Percentiles rank a stretch among this genome's conserved stretches.
These are phyloP conservation scores for Lepus oiostolus DNA, from an alignment of 2,797 vertebrate species.

Conservation along the genomic window DNA sequence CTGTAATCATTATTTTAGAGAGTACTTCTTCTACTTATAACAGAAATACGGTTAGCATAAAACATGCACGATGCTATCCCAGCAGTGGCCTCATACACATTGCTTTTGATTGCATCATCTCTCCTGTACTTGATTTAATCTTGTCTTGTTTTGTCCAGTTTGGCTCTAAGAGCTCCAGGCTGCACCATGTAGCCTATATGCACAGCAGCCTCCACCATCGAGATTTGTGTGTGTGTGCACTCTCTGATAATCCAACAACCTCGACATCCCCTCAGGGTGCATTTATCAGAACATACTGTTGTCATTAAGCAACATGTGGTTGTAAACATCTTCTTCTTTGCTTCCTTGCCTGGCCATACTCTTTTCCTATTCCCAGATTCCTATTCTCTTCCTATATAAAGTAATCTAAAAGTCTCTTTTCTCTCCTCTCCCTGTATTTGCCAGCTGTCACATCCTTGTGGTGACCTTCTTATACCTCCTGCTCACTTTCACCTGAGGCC, in stretches of 20 bases:
- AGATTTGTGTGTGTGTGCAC: not conserved
- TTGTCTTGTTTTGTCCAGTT: not conserved
- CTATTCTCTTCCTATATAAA: not conserved
- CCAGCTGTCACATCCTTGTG: not conserved
- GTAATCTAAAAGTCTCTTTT: not conserved
- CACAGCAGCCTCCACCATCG: not conserved
- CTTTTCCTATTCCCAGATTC: not conserved
- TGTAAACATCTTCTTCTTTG: conserved; percentile 45
- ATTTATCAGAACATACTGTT: not conserved
- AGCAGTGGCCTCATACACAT: not conserved
- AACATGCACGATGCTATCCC: not conserved
- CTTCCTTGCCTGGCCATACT: not conserved
- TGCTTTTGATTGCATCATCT: not conserved
- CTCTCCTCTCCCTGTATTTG: not conserved
- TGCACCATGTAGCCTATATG: not conserved
- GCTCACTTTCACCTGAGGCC: not conserved
- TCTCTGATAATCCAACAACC: no score
- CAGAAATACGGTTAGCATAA: not conserved
- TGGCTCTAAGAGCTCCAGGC: not conserved
- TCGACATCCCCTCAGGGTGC: not conserved
- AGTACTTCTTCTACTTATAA: not conserved
- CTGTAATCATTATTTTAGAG: not conserved
- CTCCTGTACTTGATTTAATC: not conserved
- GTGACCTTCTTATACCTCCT: not conserved
- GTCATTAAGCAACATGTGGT: not conserved